Evolutionary conservation across 2,888 invertebrate genomes (phyloP), one percentile per base, ranked within the genome.

Genomic region (Sphaerophoria taeniata): DNA sequence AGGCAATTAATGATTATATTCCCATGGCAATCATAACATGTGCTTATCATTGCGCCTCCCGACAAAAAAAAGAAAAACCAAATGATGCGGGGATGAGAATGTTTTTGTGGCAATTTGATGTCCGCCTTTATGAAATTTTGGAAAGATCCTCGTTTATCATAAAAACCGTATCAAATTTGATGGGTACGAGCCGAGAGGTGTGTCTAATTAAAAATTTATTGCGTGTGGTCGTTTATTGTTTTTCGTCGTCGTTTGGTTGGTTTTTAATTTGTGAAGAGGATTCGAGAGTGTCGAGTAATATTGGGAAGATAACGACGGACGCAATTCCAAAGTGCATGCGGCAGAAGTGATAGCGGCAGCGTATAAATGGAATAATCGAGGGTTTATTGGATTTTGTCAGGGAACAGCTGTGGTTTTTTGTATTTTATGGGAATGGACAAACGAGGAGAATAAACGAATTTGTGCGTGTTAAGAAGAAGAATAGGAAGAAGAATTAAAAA

Each of bases 161-260:
- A 58, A 63, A 49, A 65, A 61, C 47, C 73, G 45, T 63, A 16
- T 34, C 82, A 56, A 78, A 77, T 83, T 69, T 36, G 56, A 36
- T 67, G 71, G 47, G 39, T 55, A 24, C 24, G 24, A 72, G 51
- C 45, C 31, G 71, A 73, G 79, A 79, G 84, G 84, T 84, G 84
- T 84, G 67, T 67, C 84, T 76, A 79, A 84, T 84, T 84, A 79
- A 75, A 75, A 79, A 76, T 79, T 79, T 72, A 79, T 84, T 75
- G 61, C 67, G 39, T 34, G 75, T 55, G 55, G 75, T 69, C 56
- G 12, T 67, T 67, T 67, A 67, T 67, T 67, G 53, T 67, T 67
- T 53, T 53, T 11, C 51, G 3, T 53, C 16, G 24, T 31, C 14
- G 16, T 58, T 81, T 53, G 75, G 53, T 74, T 47, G 63, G 69